Evolutionary conservation across 2,888 invertebrate genomes (phyloP).

Genomic region (Unio pictorum): DNA sequence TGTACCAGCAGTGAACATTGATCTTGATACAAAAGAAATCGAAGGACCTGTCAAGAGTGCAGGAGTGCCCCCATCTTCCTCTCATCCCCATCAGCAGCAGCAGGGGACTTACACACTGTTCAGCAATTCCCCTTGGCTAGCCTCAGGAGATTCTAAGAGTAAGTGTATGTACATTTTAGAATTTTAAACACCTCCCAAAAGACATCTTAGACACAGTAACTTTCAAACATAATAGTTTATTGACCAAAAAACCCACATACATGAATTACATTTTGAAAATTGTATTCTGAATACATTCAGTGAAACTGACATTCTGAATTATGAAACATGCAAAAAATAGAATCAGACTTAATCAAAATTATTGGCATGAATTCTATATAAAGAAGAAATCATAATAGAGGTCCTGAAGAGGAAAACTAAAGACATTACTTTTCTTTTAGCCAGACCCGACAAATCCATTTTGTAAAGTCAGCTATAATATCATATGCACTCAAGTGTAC

Average conservation of each 20-base stretch:
- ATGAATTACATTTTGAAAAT: no score
- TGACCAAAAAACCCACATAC: no score
- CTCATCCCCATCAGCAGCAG: constrained; percentile 23
- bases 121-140: constrained; percentile 65
- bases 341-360: no score
- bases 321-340: no score
- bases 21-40: constrained; percentile 19
- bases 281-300: no score
- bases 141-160: constrained; percentile 54
- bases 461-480: no score
- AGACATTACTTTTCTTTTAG: no score
- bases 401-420: no score
- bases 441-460: no score
- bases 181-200: neutral
- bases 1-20: constrained; percentile 31
- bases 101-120: constrained; percentile 64
- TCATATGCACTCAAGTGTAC: no score
- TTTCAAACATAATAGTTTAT: neutral
- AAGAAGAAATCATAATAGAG: no score
- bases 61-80: constrained; percentile 12
- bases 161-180: constrained; percentile 9
- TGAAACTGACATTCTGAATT: neutral
- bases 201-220: neutral
- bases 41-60: constrained; percentile 5
- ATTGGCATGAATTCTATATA: no score